These are phyloP conservation scores for Tethea ocularis DNA, from an alignment of 2,888 invertebrate genomes.

Conservation along the genomic window DNA sequence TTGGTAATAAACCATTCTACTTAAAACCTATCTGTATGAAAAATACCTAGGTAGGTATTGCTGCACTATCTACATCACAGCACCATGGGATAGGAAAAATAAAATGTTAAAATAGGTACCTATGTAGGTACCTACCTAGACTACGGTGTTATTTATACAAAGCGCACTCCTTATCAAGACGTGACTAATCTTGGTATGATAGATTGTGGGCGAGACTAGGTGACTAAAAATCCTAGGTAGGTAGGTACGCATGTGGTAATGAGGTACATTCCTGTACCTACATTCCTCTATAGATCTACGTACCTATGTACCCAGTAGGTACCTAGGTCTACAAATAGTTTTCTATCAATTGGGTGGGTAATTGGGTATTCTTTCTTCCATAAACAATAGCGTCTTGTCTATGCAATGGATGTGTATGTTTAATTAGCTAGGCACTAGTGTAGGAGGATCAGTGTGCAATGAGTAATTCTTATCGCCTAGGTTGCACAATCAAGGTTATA, in stretches of 20 bases:
- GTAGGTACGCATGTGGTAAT: too few species aligned
- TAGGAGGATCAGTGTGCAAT: constrained; percentile 48
- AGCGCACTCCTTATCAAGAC: constrained; percentile 14
- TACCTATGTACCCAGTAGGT: not conserved
- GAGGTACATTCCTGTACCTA: constrained; percentile 4
- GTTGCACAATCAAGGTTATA: constrained; percentile 55
- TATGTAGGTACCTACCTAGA: too few species aligned
- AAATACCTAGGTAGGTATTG: too few species aligned
- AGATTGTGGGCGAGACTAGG: constrained; percentile 40
- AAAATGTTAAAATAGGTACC: too few species aligned
- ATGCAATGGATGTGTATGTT: constrained; percentile 10
- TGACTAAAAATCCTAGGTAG: constrained; percentile 35
- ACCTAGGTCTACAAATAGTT: not conserved
- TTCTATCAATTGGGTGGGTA: not conserved
- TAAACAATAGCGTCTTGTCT: constrained; percentile 5
- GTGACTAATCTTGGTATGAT: constrained; percentile 46
- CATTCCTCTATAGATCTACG: not conserved
- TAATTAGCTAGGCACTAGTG: constrained; percentile 44
- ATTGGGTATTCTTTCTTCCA: not conserved
- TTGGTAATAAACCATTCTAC: too few species aligned
- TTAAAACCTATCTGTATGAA: not conserved
- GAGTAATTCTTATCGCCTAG: constrained; percentile 64
- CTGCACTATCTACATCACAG: too few species aligned
- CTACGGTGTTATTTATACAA: not conserved
- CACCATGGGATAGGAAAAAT: too few species aligned